Percentiles rank a stretch among this genome's conserved stretches.
These are phyloP conservation scores for Kryptolebias ocellatus DNA, from an alignment of 2,797 vertebrate genomes.

Conservation along the genomic window DNA sequence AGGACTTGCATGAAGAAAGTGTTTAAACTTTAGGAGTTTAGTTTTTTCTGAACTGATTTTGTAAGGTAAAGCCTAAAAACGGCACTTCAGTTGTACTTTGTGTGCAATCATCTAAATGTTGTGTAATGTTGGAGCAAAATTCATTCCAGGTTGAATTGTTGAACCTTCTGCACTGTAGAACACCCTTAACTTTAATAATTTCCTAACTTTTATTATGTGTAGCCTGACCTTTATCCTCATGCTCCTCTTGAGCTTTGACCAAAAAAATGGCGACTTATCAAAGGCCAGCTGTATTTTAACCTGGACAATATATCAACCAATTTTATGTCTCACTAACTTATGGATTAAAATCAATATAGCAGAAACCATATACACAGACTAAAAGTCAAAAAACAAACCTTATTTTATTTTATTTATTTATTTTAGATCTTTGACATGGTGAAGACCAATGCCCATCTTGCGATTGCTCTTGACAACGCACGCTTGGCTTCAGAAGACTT, in stretches of 20 bases:
- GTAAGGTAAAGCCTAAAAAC: not conserved
- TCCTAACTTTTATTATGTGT: conserved; percentile 38
- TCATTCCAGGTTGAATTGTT: not conserved
- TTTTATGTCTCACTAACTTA: not conserved
- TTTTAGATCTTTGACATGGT: conserved; percentile 79
- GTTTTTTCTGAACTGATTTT: not conserved
- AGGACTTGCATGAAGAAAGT: too few species aligned
- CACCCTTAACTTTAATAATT: conserved; percentile 8
- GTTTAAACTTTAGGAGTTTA: not conserved
- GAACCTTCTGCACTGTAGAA: not conserved
- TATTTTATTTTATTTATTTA: not conserved
- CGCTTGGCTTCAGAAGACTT: conserved; percentile 86
- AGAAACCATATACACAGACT: conserved; percentile 4
- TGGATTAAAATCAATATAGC: not conserved
- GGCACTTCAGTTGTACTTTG: not conserved
- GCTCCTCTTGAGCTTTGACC: not conserved
- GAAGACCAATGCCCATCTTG: conserved; percentile 75
- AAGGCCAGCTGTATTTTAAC: not conserved
- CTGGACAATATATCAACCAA: not conserved
- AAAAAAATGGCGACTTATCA: conserved; percentile 1
- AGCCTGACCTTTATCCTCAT: conserved; percentile 16
- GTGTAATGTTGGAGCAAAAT: not conserved
- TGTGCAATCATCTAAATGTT: not conserved
- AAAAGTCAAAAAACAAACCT: not conserved
- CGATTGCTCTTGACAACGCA: conserved; percentile 84